Evolutionary conservation across 2,888 invertebrate species (phyloP).

Genomic region (Euplagia quadripunctaria): DNA sequence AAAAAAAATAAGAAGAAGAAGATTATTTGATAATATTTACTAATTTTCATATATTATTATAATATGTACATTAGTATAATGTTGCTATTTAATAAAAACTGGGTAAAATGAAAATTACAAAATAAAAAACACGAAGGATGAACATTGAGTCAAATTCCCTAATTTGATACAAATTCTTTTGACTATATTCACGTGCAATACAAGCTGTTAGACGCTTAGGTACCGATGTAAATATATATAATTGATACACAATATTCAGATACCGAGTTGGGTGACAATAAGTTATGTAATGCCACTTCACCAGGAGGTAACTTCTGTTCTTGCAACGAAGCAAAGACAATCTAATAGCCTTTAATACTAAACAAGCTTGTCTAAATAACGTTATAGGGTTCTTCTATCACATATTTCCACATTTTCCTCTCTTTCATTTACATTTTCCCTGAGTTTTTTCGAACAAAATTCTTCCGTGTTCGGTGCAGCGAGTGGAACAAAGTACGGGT

Average conservation of each 20-base stretch:
- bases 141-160: neutral
- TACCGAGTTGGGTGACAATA: neutral
- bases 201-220: neutral
- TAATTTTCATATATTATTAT: no score
- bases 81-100: no score
- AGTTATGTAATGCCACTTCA: neutral
- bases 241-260: neutral
- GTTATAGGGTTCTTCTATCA: neutral
- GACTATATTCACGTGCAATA: neutral
- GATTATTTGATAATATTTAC: no score
- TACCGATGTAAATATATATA: no score
- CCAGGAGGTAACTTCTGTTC: neutral
- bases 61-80: no score
- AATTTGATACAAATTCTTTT: neutral
- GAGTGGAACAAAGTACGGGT: conserved; percentile 9
- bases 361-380: neutral
- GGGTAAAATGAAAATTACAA: neutral
- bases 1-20: no score
- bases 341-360: neutral
- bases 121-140: neutral
- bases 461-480: conserved; percentile 12
- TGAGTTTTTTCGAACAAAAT: conserved; percentile 19
- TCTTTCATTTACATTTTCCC: conserved; percentile 19
- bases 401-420: neutral
- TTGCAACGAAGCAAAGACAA: neutral